Evolutionary conservation across 2,888 invertebrate genomes (phyloP), one percentile per base, ranked within the genome.

Genomic region (Spodoptera exigua): DNA sequence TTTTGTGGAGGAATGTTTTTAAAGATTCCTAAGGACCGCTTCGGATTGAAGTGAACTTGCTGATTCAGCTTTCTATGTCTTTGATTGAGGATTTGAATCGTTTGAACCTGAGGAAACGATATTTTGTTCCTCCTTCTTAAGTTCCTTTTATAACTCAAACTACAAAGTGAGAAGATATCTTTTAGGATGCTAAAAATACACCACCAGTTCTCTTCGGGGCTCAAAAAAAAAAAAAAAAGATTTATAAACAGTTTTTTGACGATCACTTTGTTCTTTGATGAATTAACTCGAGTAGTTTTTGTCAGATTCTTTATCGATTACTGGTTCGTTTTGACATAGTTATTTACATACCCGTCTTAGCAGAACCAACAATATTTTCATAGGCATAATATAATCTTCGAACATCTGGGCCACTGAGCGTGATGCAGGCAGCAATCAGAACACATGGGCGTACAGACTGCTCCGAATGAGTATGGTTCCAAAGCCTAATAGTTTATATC

Each of bases 341-440:
- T n/a, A n/a, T n/a, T n/a, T n/a, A n/a, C n/a, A n/a, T n/a, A n/a
- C n/a, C n/a, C n/a, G n/a, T n/a, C n/a, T n/a, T n/a, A n/a, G n/a
- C n/a, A n/a, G n/a, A n/a, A n/a, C n/a, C n/a, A n/a, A n/a, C n/a
- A n/a, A n/a, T n/a, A n/a, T n/a, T n/a, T 36, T 27, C 27, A 36
- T n/a, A n/a, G 13, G 13, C 36, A 36, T 12, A 3, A 16, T 34
- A 32, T 13, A 46, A 55, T 55, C 43, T 74, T 74, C 49, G 34
- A 39, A 61, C 40, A 41, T 57, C 71, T 55, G 11, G 17, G 52
- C 41, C 48, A 18, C 53, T 58, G 58, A 54, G 48, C 55, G 71
- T 59, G 69, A 69, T 71, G 74, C 64, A 54, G 82, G 60, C 58
- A 71, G 74, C 72, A 80, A 81, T 82, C 83, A 78, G 72, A 74